Conservation (phyloP, 2,888 invertebrate genomes). For the Nomada fucata region DNA sequence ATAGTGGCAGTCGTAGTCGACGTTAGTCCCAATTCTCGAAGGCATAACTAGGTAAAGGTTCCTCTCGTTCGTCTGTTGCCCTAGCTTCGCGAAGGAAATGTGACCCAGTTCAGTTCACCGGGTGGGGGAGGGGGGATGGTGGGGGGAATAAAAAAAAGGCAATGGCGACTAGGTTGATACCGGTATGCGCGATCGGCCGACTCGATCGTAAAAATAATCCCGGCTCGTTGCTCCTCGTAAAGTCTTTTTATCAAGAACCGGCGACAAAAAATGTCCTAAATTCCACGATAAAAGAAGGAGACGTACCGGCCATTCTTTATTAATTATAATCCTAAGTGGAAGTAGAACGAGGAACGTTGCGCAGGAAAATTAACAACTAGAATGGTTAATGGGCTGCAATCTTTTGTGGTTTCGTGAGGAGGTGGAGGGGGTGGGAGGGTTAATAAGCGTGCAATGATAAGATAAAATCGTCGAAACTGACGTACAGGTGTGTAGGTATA, state of each 20-base stretch:
- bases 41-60: conserved; percentile 64
- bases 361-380: not conserved
- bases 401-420: not conserved
- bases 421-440: too few relatives aligned
- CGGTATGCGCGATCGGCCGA: conserved; percentile 41
- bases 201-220: conserved; percentile 55
- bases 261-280: conserved; percentile 48
- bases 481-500: too few relatives aligned
- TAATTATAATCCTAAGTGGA: conserved; percentile 36
- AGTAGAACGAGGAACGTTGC: conserved; percentile 26
- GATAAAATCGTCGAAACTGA: too few relatives aligned
- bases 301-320: conserved; percentile 29
- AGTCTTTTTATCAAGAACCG: conserved; percentile 50
- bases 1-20: conserved; percentile 28
- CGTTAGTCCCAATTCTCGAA: conserved; percentile 72
- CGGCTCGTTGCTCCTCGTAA: conserved; percentile 45
- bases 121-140: not conserved
- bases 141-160: not conserved
- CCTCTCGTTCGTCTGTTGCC: conserved; percentile 42
- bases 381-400: not conserved
- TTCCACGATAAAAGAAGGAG: conserved; percentile 45
- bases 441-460: too few relatives aligned
- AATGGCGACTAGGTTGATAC: conserved; percentile 42
- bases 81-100: conserved; percentile 44
- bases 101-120: conserved; percentile 52